Percentiles rank a stretch among this genome's conserved stretches.
phyloP scores from a whole-genome alignment of 2,113 vertebrate species.

The Rhodinocichla rosea region DNA sequence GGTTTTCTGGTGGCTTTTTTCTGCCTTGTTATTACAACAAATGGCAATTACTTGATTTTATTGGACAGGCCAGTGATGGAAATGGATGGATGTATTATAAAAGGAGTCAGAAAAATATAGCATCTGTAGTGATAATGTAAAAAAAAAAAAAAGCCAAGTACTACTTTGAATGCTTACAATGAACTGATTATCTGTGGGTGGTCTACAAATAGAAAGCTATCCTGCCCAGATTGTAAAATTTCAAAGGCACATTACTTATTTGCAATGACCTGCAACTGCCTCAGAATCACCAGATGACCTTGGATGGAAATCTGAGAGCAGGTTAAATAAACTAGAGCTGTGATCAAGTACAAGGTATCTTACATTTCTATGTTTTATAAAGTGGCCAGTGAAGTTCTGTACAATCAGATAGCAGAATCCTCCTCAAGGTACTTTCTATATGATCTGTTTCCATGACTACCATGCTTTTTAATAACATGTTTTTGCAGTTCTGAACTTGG shows the following conservation, averaged over 20 bases:
- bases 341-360: background rate
- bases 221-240: background rate
- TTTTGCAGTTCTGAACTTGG: background rate
- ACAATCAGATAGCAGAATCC: background rate
- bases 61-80: background rate
- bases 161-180: background rate
- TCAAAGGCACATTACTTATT: background rate
- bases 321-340: background rate
- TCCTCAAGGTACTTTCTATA: background rate
- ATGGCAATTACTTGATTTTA: background rate
- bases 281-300: background rate
- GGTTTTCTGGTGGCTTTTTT: background rate
- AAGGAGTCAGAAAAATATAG: background rate
- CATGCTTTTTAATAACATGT: background rate
- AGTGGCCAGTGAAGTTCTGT: background rate
- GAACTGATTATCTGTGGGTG: background rate
- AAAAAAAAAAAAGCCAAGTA: background rate
- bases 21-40: background rate
- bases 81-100: background rate
- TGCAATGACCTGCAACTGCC: background rate
- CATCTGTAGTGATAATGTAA: background rate
- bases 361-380: background rate
- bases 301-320: background rate
- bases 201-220: background rate
- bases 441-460: slow-evolving; percentile 45